These are phyloP conservation scores for Bucco capensis DNA, from an alignment of 2,113 vertebrate genomes.

Conservation along the genomic window DNA sequence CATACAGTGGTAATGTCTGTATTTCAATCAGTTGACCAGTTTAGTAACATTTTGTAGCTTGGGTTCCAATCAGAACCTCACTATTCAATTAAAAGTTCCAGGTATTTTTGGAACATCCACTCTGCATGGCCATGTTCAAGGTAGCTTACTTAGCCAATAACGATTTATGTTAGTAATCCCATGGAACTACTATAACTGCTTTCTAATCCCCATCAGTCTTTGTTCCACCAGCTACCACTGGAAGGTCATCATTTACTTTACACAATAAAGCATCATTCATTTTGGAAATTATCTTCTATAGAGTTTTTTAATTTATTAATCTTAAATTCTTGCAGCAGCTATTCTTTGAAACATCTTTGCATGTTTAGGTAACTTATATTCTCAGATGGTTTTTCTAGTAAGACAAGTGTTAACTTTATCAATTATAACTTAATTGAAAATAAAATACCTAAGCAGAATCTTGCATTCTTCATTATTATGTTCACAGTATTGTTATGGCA, in stretches of 20 bases:
- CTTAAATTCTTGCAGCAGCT: neutral
- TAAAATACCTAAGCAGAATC: neutral
- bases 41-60: neutral
- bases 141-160: neutral
- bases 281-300: neutral
- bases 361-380: neutral
- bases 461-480: neutral
- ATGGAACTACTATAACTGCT: neutral
- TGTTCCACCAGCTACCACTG: neutral
- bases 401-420: neutral
- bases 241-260: neutral
- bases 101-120: neutral
- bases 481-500: neutral
- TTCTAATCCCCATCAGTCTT: neutral
- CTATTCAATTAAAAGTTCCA: neutral
- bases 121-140: neutral
- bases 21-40: neutral
- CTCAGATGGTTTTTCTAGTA: neutral
- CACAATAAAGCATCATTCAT: neutral
- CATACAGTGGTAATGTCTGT: fast-evolving
- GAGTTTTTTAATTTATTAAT: neutral
- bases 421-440: neutral
- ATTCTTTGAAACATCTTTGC: neutral
- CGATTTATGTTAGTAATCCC: neutral
- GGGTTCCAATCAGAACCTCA: neutral